Conservation (phyloP, 2,113 vertebrate genomes). For the Pelodiscus sinensis region DNA sequence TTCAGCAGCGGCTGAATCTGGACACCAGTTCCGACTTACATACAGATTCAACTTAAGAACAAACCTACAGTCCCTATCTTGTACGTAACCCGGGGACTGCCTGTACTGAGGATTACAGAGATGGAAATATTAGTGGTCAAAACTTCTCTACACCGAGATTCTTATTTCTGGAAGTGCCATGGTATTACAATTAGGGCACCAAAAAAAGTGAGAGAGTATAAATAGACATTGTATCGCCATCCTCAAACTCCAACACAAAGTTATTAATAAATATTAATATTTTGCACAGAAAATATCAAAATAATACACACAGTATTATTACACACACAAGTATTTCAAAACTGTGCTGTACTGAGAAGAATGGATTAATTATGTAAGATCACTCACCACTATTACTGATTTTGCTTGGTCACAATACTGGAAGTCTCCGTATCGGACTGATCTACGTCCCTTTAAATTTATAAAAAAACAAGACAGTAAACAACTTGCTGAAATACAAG, state of each 20-base stretch:
- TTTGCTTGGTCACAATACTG: slow-evolving; percentile 97
- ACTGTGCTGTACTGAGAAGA: background rate
- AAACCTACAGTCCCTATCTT: no score
- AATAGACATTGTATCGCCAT: background rate
- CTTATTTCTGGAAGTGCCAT: background rate
- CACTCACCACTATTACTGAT: slow-evolving; percentile 96
- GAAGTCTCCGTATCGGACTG: slow-evolving; percentile 94
- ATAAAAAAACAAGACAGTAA: slow-evolving; percentile 2
- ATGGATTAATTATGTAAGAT: background rate
- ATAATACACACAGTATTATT: accelerated
- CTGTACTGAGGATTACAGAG: background rate
- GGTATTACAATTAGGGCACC: background rate
- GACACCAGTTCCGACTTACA: no score
- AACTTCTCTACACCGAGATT: background rate
- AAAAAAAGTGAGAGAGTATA: accelerated
- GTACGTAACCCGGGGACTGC: no score
- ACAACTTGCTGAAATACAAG: background rate
- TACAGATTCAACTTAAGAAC: no score
- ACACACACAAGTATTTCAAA: no score
- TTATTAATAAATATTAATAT: background rate
- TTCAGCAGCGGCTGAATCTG: no score
- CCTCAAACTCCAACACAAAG: background rate
- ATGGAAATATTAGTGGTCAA: background rate
- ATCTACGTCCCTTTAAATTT: slow-evolving; percentile 89
- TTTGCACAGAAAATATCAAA: background rate